Evolutionary conservation across 2,888 invertebrate species (phyloP), one percentile per base, ranked within the genome.

Genomic region (Rotaria macrura): DNA sequence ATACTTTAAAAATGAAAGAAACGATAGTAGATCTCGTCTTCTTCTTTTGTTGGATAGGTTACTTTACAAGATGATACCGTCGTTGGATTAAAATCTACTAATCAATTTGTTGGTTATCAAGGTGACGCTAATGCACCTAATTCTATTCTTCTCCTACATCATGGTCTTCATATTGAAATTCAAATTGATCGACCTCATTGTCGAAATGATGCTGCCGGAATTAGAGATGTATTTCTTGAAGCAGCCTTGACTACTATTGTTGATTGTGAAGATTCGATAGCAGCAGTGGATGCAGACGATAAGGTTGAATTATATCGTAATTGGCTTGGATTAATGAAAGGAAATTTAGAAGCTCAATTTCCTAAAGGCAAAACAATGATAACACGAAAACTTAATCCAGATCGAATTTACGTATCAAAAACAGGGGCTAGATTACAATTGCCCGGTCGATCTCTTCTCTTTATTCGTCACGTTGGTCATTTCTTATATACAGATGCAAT

Each of bases 101-200:
- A 9, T 65, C 65, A 65, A 65, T 65, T 65, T 65, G 14, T 34
- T 65, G 65, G 65, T 65, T 65, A 65, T 34, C 65, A 65, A 65
- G 65, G 65, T 65, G 17, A 65, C 17, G 65, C 65, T 65, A 14
- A 65, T 65, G 20, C 17, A 5, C 65, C 65, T 34, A 65, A 14
- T 6, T 34, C 65, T 65, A 34, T 65, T 65, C 65, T 65, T 20
- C 20, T 65, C 10, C 20, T 65, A 34, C 65, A 65, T 34, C 34
- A 65, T 34, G 65, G 65, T 65, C 65, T 65, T 65, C 65, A 65
- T 34, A 65, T 65, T 65, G 65, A 65, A 65, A 65, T 65, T 34
- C 65, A 65, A 65, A 65, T 65, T 34, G 65, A 65, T 65, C 65
- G 10, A 34, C 65, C 65, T 20, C 6, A 34, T 34, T 34, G 65